Conservation (phyloP, 53 echinoderm and acorn worm genomes). For the Temnopleurus reevesii region DNA sequence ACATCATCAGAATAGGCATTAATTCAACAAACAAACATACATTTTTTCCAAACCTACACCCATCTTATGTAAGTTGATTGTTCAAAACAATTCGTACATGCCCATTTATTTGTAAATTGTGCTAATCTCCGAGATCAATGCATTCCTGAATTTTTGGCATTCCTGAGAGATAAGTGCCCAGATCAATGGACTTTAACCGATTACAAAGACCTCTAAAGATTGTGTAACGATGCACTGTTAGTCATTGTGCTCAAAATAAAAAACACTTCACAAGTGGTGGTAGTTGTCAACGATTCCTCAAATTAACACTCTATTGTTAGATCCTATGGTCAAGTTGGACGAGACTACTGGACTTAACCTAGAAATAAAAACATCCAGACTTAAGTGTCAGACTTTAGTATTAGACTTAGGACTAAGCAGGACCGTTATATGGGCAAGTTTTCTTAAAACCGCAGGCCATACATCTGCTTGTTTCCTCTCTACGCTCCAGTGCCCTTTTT, state of each 20-base stretch:
- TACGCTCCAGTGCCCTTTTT: neutral
- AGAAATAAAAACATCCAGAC: too few species aligned
- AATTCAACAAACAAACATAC: neutral
- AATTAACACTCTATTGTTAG: constrained; percentile 19
- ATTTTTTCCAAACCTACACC: neutral
- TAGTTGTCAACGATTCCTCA: neutral
- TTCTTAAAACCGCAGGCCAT: neutral
- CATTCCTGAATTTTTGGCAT: constrained; percentile 29
- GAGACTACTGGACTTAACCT: neutral
- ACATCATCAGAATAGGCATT: neutral
- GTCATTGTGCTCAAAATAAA: neutral
- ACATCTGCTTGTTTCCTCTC: neutral
- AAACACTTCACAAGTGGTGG: neutral
- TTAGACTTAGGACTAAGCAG: neutral
- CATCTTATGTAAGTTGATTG: constrained; percentile 18
- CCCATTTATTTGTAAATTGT: neutral
- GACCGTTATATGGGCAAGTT: neutral
- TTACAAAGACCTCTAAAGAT: neutral
- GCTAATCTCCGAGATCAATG: constrained; percentile 14
- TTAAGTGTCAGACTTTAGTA: neutral
- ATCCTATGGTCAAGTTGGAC: neutral
- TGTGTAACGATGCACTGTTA: neutral
- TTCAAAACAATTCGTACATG: constrained; percentile 31
- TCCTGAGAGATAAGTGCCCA: constrained; percentile 31
- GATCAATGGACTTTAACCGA: constrained; percentile 34